Percentiles rank a stretch among this genome's conserved stretches.
These are phyloP conservation scores for Oryzaephilus surinamensis DNA, from an alignment of 1,140 invertebrate species.

Conservation along the genomic window DNA sequence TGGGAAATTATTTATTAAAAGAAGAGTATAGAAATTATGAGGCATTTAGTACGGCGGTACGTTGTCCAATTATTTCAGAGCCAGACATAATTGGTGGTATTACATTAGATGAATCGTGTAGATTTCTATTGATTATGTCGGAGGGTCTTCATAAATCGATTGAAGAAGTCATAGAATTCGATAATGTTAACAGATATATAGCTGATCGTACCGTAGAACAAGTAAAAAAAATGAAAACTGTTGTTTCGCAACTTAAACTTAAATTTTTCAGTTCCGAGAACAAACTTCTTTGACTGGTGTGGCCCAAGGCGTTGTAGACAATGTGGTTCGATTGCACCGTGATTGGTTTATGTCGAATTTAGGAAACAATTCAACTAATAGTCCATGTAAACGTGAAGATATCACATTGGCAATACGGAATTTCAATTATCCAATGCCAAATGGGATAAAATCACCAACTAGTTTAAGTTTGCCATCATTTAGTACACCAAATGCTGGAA, in stretches of 20 bases:
- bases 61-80: slow-evolving; percentile 73
- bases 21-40: slow-evolving; percentile 78
- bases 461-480: no score
- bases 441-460: slow-evolving; percentile 44
- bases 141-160: slow-evolving; percentile 74
- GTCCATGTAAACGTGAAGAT: slow-evolving; percentile 53
- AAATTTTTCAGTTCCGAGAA: slow-evolving; percentile 57
- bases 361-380: slow-evolving; percentile 38
- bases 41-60: slow-evolving; percentile 49
- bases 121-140: slow-evolving; percentile 78
- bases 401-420: slow-evolving; percentile 79
- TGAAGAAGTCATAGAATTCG: slow-evolving; percentile 66
- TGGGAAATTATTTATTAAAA: slow-evolving; percentile 86
- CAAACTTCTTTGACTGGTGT: slow-evolving; percentile 72
- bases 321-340: slow-evolving; percentile 73
- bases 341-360: slow-evolving; percentile 62
- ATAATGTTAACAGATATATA: slow-evolving; percentile 71
- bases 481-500: slow-evolving; percentile 42
- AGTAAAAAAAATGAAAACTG: no score
- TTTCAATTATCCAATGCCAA: slow-evolving; percentile 70
- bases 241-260: background rate
- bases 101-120: slow-evolving; percentile 64
- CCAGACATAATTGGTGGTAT: slow-evolving; percentile 76
- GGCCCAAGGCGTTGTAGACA: slow-evolving; percentile 78
- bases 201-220: slow-evolving; percentile 69